Percentiles rank a stretch among this genome's conserved stretches.
Evolutionary conservation across 2,113 vertebrate species (phyloP).

Genomic region (Aptenodytes forsteri): DNA sequence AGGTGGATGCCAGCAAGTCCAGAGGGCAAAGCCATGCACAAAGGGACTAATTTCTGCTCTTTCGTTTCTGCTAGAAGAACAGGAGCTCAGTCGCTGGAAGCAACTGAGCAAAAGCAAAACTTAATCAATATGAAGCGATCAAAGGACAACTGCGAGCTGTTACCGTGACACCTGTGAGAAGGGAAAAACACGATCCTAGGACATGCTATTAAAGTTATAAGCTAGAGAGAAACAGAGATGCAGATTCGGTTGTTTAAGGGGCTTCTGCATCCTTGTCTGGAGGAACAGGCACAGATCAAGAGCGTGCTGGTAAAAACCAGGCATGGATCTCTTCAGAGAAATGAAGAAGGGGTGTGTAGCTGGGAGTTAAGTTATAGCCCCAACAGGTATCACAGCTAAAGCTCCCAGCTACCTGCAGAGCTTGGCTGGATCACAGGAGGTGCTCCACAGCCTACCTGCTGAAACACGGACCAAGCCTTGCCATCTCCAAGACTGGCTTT

Average conservation of each 20-base stretch:
- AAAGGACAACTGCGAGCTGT: background rate
- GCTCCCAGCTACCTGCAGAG: background rate
- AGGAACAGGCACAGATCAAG: background rate
- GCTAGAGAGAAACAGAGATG: background rate
- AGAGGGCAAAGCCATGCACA: background rate
- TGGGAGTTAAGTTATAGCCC: background rate
- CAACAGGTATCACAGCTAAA: background rate
- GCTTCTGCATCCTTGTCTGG: background rate
- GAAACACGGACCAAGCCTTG: background rate
- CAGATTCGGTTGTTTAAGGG: background rate
- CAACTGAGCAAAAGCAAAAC: background rate
- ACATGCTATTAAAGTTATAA: background rate
- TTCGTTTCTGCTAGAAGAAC: background rate
- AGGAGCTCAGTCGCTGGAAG: background rate
- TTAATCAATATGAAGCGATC: accelerated
- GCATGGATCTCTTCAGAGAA: background rate
- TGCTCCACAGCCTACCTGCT: background rate
- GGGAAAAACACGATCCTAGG: background rate
- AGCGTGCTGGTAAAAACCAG: background rate
- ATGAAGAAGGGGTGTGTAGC: background rate
- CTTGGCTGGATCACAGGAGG: background rate
- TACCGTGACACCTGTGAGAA: background rate
- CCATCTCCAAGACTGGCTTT: background rate
- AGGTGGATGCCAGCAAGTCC: background rate
- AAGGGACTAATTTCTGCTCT: background rate